A percentile compares a stretch with the other conserved stretches of the same genome.
phyloP scores from a whole-genome alignment of 2,888 invertebrate genomes.

The Cryptocheilus praepositus region DNA sequence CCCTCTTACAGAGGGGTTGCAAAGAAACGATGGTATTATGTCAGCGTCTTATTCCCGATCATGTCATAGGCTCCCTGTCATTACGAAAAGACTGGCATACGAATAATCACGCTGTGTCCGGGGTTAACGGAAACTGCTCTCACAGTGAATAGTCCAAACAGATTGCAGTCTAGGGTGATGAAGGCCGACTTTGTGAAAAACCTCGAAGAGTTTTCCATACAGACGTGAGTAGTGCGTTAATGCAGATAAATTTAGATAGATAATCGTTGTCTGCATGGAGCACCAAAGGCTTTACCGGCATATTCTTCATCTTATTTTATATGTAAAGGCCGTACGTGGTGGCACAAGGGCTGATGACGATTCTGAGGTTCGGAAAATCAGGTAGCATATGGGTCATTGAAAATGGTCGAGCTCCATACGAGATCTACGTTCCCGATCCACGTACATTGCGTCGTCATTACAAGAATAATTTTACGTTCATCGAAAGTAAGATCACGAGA shows the following conservation, averaged over 20 bases:
- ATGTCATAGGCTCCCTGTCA: constrained; percentile 58
- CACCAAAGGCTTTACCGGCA: not conserved
- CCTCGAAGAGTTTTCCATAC: constrained; percentile 66
- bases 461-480: constrained; percentile 63
- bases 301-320: not conserved
- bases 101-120: constrained; percentile 72
- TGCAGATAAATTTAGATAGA: not conserved
- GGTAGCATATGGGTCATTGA: constrained; percentile 70
- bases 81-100: constrained; percentile 69
- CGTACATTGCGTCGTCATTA: constrained; percentile 63
- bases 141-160: constrained; percentile 66
- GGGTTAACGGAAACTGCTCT: constrained; percentile 72
- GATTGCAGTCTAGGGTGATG: constrained; percentile 67
- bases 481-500: constrained; percentile 47
- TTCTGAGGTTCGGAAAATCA: constrained; percentile 57
- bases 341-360: constrained; percentile 65
- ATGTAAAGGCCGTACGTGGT: constrained; percentile 64
- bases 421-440: constrained; percentile 65
- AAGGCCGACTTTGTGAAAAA: constrained; percentile 70
- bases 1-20: no score
- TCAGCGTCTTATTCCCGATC: constrained; percentile 29
- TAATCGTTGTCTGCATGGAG: not conserved
- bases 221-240: constrained; percentile 62
- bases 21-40: no score
- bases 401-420: constrained; percentile 64